Base-by-base conservation (phyloP, 2,113 vertebrate species). In the Eulemur macaco region DNA sequence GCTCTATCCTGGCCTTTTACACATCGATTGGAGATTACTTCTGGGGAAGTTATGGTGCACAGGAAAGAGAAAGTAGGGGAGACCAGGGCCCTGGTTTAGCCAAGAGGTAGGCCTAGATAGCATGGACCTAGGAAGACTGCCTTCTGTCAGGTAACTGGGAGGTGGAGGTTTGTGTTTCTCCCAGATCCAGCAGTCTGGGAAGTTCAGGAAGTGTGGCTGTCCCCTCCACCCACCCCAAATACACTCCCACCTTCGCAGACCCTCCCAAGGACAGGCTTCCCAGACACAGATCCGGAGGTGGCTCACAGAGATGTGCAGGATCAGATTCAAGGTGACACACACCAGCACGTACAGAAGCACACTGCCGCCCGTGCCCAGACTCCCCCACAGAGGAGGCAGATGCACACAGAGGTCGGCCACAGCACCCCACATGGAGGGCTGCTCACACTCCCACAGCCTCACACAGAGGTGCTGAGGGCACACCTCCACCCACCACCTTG, bases 281-380 rank as follows among this genome's bases (percentile, higher is more conserved):
- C 1, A 1, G 77, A 71, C 34, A 58, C 25, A 68, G 82, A 81
- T 56, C 80, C 1, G 4, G 52, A 63, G 84, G 45, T 13, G 31
- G 47, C 66, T 84, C 81, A 25, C 58, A 89, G 73, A 52, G 74
- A 95, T 2, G 27, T 50, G 74, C 60, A 45, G 64, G 54, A 71
- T 85, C 92, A 69, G 73, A 60, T 68, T 97, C 96, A 97, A 97
- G 97, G 97, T 94, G 94, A 94, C 95, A 92, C 63, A 23, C 42
- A 69, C 31, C 42, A 95, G 78, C 56, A n/a, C 50, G n/a, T 7
- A 29, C 76, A 88, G 74, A 94, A 73, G 50, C 56, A 14, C 23
- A 31, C 37, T 4, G n/a, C 29, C 5, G 27, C 25, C 25, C 2
- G 0, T 45, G 50, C 54, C 54, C 50, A 73, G 85, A 52, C 63